Conservation (phyloP, 2,113 vertebrate genomes). For the Suricata suricatta region DNA sequence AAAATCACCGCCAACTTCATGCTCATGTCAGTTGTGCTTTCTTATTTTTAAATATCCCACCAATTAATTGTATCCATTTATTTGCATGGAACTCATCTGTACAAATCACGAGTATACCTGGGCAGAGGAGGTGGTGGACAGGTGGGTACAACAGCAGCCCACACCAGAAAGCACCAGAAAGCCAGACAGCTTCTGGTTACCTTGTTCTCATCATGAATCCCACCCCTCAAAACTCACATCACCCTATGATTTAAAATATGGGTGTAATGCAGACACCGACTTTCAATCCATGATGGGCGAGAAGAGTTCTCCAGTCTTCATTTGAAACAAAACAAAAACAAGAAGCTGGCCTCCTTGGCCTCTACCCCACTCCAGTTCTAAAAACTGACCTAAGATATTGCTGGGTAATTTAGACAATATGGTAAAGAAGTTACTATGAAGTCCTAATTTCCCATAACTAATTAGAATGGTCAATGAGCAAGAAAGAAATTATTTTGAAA, state of each 20-base stretch:
- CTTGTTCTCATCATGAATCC: background rate
- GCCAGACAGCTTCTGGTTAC: background rate
- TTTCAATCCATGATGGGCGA: background rate
- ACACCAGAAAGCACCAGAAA: background rate
- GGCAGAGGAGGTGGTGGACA: too few species aligned
- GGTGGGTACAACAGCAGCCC: background rate
- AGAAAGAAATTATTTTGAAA: background rate
- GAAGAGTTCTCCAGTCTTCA: background rate
- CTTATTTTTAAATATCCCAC: background rate
- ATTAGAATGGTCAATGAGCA: background rate
- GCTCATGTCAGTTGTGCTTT: background rate
- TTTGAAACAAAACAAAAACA: background rate
- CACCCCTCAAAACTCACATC: background rate
- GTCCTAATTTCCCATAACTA: background rate
- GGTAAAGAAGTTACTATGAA: background rate
- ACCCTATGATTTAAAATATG: background rate
- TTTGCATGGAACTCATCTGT: background rate
- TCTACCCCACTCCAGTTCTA: background rate
- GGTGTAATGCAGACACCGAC: fast-evolving
- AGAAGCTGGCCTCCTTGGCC: background rate
- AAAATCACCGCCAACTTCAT: background rate
- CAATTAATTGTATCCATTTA: background rate
- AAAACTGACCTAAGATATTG: background rate
- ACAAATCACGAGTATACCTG: background rate
- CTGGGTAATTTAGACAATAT: background rate